Percentiles rank a stretch among this genome's conserved stretches.
These are phyloP conservation scores for Gymnorhina tibicen DNA, from an alignment of 2,113 vertebrate species.

Conservation along the genomic window DNA sequence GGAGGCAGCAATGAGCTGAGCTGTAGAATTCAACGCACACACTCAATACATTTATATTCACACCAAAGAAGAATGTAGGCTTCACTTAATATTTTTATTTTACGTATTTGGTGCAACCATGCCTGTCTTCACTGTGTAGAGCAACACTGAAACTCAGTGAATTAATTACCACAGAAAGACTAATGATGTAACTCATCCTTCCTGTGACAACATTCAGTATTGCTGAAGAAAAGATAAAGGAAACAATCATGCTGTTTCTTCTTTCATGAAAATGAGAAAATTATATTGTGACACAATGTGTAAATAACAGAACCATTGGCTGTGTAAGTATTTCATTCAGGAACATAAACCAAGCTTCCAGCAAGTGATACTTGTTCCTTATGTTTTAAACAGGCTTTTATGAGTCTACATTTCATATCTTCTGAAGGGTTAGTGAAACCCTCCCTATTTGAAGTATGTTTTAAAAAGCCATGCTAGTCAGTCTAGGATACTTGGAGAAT, in stretches of 20 bases:
- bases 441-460: neutral
- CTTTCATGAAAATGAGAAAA: slow-evolving; percentile 2
- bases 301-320: neutral
- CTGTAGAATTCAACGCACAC: neutral
- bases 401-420: neutral
- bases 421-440: neutral
- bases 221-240: slow-evolving; percentile 21
- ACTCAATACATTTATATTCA: neutral
- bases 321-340: neutral
- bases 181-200: slow-evolving; percentile 23
- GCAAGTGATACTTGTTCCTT: neutral
- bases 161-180: neutral
- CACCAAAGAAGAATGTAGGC: neutral
- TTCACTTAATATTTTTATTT: neutral
- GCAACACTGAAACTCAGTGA: slow-evolving; percentile 4
- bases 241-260: slow-evolving; percentile 25
- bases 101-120: neutral
- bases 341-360: neutral
- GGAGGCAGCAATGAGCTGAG: neutral
- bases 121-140: neutral
- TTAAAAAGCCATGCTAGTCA: neutral
- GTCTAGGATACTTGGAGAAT: neutral
- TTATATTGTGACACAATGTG: neutral
- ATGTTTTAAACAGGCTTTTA: slow-evolving; percentile 3
- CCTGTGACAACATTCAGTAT: neutral